Conservation (phyloP, 1,140 invertebrate species). For the Heliothis virescens region DNA sequence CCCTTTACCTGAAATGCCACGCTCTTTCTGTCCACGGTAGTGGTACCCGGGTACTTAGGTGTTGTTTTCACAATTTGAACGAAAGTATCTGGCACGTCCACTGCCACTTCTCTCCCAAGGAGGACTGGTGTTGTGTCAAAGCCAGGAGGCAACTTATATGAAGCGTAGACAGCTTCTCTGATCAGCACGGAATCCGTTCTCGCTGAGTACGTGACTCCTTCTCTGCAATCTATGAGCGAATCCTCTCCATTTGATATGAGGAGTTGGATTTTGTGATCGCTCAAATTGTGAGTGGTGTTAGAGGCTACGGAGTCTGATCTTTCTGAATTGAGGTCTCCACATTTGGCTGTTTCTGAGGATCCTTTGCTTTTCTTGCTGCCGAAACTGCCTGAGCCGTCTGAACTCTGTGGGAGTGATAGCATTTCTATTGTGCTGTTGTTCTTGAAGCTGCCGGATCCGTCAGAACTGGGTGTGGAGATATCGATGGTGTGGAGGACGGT, state of each 20-base stretch:
- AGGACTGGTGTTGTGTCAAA: slow-evolving; percentile 84
- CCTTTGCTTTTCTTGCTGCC: slow-evolving; percentile 86
- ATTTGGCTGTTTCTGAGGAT: slow-evolving; percentile 84
- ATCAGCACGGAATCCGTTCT: slow-evolving; percentile 83
- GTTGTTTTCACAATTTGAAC: slow-evolving; percentile 91
- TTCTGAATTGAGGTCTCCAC: slow-evolving; percentile 73
- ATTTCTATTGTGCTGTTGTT: slow-evolving; percentile 83
- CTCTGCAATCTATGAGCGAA: slow-evolving; percentile 82
- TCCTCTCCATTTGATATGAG: slow-evolving; percentile 84
- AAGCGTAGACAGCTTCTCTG: slow-evolving; percentile 80
- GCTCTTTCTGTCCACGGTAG: slow-evolving; percentile 83
- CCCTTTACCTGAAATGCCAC: slow-evolving; percentile 81
- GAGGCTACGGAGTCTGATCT: slow-evolving; percentile 74
- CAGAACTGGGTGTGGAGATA: slow-evolving; percentile 75
- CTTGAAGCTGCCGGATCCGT: slow-evolving; percentile 78
- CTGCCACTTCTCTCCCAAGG: slow-evolving; percentile 90
- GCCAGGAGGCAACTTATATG: slow-evolving; percentile 78
- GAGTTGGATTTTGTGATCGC: slow-evolving; percentile 83
- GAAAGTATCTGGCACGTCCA: slow-evolving; percentile 92
- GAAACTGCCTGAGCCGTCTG: slow-evolving; percentile 85
- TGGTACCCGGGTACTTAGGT: slow-evolving; percentile 90
- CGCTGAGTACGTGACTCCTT: slow-evolving; percentile 80
- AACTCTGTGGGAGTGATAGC: slow-evolving; percentile 80
- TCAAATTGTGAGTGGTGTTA: slow-evolving; percentile 70
- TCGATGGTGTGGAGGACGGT: slow-evolving; percentile 73